These are phyloP conservation scores for Zoanthus sansibaricus DNA, from an alignment of 92 coral and sea anemone species.

Conservation along the genomic window DNA sequence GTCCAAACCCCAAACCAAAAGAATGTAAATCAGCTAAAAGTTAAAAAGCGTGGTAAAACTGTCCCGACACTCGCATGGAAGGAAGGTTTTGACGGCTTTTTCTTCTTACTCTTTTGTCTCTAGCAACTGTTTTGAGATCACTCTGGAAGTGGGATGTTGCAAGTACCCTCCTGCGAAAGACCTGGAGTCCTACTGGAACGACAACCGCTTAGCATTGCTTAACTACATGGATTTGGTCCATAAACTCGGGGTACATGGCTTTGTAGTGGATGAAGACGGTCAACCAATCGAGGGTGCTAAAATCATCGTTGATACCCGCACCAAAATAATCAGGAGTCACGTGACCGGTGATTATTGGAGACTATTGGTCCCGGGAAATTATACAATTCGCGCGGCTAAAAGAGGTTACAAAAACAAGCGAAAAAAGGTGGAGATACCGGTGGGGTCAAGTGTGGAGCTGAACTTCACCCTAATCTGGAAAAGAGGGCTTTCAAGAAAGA, in stretches of 20 bases:
- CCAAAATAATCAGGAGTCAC: conserved; percentile 77
- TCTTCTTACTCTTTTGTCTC: too few relatives aligned
- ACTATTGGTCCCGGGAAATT: conserved; percentile 86
- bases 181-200: conserved; percentile 81
- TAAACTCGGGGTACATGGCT: conserved; percentile 88
- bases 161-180: conserved; percentile 84
- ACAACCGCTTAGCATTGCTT: conserved; percentile 85
- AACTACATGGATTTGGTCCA: conserved; percentile 84
- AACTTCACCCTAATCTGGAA: conserved; percentile 76
- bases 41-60: too few relatives aligned
- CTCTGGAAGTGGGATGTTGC: conserved; percentile 94
- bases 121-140: conserved; percentile 95
- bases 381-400: conserved; percentile 74
- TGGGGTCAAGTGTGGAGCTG: conserved; percentile 59
- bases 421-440: conserved; percentile 69
- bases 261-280: conserved; percentile 83
- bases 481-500: neutral
- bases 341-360: conserved; percentile 94
- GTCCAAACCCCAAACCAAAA: too few relatives aligned
- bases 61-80: too few relatives aligned
- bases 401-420: conserved; percentile 69
- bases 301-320: conserved; percentile 83
- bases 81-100: too few relatives aligned
- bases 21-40: too few relatives aligned
- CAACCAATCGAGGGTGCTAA: conserved; percentile 83